Percentiles rank a stretch among this genome's conserved stretches.
phyloP scores from a whole-genome alignment of 1,140 invertebrate genomes.

The Portunus trituberculatus region DNA sequence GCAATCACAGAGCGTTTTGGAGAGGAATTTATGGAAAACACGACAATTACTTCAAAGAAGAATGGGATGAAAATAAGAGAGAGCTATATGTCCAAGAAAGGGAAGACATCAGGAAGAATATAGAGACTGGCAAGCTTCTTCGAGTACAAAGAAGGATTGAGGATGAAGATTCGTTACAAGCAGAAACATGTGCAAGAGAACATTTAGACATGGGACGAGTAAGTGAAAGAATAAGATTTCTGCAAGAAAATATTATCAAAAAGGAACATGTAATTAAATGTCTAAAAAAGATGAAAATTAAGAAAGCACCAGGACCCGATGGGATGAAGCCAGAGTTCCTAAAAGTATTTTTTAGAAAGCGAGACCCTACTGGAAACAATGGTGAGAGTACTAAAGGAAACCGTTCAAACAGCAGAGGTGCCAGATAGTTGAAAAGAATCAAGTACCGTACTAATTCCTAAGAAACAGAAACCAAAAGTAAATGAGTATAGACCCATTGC shows the following conservation, averaged over 20 bases:
- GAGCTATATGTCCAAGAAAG: too few relatives aligned
- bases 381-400: neutral
- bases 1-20: neutral
- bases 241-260: neutral
- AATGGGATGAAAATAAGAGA: neutral
- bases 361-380: neutral
- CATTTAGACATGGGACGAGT: neutral
- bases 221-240: neutral
- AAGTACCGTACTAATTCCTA: neutral
- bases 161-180: neutral
- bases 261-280: neutral
- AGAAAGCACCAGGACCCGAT: neutral
- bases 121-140: too few relatives aligned
- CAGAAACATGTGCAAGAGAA: constrained; percentile 21
- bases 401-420: neutral
- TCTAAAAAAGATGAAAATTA: neutral
- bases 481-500: neutral
- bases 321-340: neutral
- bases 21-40: neutral
- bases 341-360: neutral
- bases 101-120: neutral
- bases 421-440: constrained; percentile 2
- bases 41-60: neutral
- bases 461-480: neutral
- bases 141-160: too few relatives aligned